These are phyloP conservation scores for Nomada flava DNA, from an alignment of 2,888 invertebrate species.

Conservation along the genomic window DNA sequence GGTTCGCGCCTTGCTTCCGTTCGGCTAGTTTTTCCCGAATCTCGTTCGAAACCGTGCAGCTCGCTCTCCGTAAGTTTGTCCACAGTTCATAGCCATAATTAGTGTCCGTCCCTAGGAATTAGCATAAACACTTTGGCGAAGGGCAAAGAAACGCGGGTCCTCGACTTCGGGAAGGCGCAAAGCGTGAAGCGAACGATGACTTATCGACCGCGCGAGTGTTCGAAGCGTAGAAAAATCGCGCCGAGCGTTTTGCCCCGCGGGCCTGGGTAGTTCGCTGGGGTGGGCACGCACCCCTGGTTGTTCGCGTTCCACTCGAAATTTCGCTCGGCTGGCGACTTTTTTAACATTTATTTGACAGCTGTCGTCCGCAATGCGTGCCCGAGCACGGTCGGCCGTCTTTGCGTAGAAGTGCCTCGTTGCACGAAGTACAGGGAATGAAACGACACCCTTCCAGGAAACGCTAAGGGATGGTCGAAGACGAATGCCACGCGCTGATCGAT, in stretches of 20 bases:
- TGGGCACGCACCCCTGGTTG: slow-evolving; percentile 76
- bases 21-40: neutral
- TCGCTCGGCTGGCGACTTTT: slow-evolving; percentile 83
- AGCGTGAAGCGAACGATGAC: slow-evolving; percentile 69
- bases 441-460: slow-evolving; percentile 11
- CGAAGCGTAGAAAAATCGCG: slow-evolving; percentile 76
- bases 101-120: slow-evolving; percentile 8
- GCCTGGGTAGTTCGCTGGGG: slow-evolving; percentile 74
- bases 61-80: slow-evolving; percentile 12
- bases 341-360: slow-evolving; percentile 84
- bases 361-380: slow-evolving; percentile 80
- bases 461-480: too few species aligned
- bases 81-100: slow-evolving; percentile 24
- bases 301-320: slow-evolving; percentile 82
- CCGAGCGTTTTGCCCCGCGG: slow-evolving; percentile 70
- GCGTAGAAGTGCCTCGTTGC: slow-evolving; percentile 1
- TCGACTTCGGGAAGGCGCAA: neutral
- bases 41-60: slow-evolving; percentile 11
- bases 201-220: slow-evolving; percentile 76
- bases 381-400: slow-evolving; percentile 48
- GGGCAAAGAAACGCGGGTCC: neutral
- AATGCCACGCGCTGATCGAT: too few species aligned
- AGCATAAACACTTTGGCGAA: neutral
- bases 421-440: slow-evolving; percentile 3
- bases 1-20: slow-evolving; percentile 43